Conservation (phyloP, 2,888 invertebrate species). For the Habroteleia sp. region DNA sequence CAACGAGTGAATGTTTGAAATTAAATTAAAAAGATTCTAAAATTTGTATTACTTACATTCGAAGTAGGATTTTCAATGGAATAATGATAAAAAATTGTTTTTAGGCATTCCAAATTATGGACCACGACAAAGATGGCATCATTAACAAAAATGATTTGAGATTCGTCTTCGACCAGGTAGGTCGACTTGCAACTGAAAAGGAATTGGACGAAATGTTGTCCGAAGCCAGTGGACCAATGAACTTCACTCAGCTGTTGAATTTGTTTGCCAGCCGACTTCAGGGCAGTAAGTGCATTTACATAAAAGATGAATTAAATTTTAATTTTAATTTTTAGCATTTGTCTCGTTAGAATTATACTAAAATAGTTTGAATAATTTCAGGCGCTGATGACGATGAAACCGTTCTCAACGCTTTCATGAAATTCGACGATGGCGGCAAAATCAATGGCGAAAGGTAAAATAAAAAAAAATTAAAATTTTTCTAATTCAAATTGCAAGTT, state of each 20-base stretch:
- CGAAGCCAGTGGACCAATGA: slow-evolving; percentile 95
- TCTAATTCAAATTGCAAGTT: no score
- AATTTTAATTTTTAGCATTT: no score
- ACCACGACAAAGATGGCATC: slow-evolving; percentile 96
- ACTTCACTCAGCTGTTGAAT: slow-evolving; percentile 96
- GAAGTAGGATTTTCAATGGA: slow-evolving; percentile 63
- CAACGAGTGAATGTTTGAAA: no score
- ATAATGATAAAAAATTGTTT: no score
- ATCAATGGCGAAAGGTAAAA: slow-evolving; percentile 19
- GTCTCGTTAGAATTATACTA: no score
- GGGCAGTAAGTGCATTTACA: slow-evolving; percentile 82
- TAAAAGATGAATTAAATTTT: no score
- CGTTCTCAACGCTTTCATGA: slow-evolving; percentile 16
- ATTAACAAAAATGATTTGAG: slow-evolving; percentile 94
- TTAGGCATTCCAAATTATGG: slow-evolving; percentile 98
- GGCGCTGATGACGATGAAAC: slow-evolving; percentile 18
- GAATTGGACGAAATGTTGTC: slow-evolving; percentile 94
- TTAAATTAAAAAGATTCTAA: no score
- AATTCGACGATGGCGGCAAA: slow-evolving; percentile 21
- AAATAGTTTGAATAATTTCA: slow-evolving; percentile 2
- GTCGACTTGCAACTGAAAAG: slow-evolving; percentile 93
- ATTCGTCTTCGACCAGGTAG: slow-evolving; percentile 95
- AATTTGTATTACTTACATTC: no score
- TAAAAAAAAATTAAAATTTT: no score
- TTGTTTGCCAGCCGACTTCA: slow-evolving; percentile 96